Evolutionary conservation across 2,888 invertebrate genomes (phyloP).

Genomic region (Phalera bucephala): DNA sequence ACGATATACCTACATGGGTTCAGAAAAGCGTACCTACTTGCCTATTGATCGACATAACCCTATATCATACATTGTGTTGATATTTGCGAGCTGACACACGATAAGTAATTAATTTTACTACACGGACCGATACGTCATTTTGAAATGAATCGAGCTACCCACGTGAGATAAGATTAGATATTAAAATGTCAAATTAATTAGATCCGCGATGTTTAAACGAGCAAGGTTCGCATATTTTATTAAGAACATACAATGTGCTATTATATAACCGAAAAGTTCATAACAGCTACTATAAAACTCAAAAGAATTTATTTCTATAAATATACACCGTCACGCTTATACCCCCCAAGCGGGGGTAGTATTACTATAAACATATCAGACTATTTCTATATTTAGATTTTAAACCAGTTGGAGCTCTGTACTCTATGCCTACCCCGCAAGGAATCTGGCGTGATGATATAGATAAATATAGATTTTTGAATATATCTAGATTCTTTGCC

Average conservation of each 20-base stretch:
- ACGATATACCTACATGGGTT: too few relatives aligned
- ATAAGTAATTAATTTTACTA: conserved; percentile 1
- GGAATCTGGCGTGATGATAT: too few relatives aligned
- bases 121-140: conserved; percentile 2
- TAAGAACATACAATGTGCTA: not conserved
- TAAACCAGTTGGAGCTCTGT: too few relatives aligned
- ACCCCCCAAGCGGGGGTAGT: too few relatives aligned
- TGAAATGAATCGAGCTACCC: conserved; percentile 2
- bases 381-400: too few relatives aligned
- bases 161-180: conserved; percentile 11
- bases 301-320: too few relatives aligned
- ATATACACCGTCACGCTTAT: too few relatives aligned
- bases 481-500: too few relatives aligned
- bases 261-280: not conserved
- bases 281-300: not conserved
- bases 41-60: not conserved
- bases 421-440: too few relatives aligned
- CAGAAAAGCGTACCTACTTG: too few relatives aligned
- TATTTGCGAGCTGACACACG: conserved; percentile 4
- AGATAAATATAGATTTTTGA: too few relatives aligned
- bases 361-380: too few relatives aligned
- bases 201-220: conserved; percentile 3
- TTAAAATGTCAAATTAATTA: conserved; percentile 23
- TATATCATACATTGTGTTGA: not conserved
- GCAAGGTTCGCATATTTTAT: conserved; percentile 1